Evolutionary conservation across 1,140 invertebrate genomes (phyloP), one percentile per base, ranked within the genome.

Genomic region (Arion vulgaris): DNA sequence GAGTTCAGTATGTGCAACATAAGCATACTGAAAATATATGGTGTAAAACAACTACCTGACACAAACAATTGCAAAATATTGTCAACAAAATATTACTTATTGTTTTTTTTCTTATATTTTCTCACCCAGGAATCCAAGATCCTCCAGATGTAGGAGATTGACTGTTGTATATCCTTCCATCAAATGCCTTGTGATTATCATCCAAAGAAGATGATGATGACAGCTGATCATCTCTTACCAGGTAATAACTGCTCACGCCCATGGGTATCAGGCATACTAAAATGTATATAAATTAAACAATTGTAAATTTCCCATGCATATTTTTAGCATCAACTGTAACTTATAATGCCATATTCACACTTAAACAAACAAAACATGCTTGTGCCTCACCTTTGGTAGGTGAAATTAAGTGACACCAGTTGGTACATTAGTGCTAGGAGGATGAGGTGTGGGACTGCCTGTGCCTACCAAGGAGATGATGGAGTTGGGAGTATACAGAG

Each of bases 181-280:
- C 80, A 66, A 68, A 36, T 62, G 87, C 38, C 17, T 57, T 38
- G 41, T 84, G 83, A 7, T 53, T 49, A 7, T 23, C 66, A 34
- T 86, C 81, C 26, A 81, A 28, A 41, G 53, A 80, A 1, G 86
- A 86, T 17, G 87, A 88, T 17, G 88, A 81, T 13, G 87, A 84
- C 41, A 89, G 68, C 84, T 89, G 88, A 17, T 72, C 82, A 71
- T 86, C 69, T 23, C 41, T 82, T 28, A 89, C 83, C 23, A 89
- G 81, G 49, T 87, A 85, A 0, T 57, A 68, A 53, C 82, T 85
- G 45, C 85, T 82, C 23, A 89, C 23, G 17, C 87, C 88, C 88
- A 89, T 89, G 0, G 85, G 82, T 28, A 83, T 72, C 36, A 87
- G 66, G 75, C 88, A 89, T 2, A 87, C 88, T 89, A 84, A 45